Base-by-base conservation (phyloP, 1,140 invertebrate species). In the Ylistrum balloti region DNA sequence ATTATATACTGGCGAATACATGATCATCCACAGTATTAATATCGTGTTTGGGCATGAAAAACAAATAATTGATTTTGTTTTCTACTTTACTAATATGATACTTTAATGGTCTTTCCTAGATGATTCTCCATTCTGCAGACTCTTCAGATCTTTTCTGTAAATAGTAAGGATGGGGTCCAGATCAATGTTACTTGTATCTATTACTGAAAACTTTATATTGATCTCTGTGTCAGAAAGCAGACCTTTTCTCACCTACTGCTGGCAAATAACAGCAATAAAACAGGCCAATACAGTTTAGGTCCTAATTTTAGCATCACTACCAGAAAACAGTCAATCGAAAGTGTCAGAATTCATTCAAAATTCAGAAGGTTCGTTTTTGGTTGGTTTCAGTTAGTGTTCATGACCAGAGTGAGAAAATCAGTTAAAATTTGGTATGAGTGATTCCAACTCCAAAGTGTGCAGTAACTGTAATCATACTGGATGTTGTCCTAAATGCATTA, bases 301-400 rank as follows among this genome's bases (percentile, higher is more conserved):
- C 28, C 56, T 74, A n/a, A 5, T 74, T n/a, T 74, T 74, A 74
- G 56, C 56, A 74, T 74, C 56, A 74, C n/a, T 0, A 45, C 41
- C 17, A 45, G 41, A 17, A 45, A 45, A 45, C n/a, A 74, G 56
- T 28, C 56, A 74, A 28, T 74, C 56, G 5, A 20, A 28, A 3
- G 56, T 28, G n/a, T 74, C 56, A 74, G 56, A 74, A 74, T 9
- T 74, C 56, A 74, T 74, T 74, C 56, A 74, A 74, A 74, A 74
- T 74, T 74, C 56, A 74, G 56, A 28, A 74, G 56, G n/a, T 38
- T 13, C 35, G 35, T 38, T 38, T 74, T 74, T 74, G n/a, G 22
- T 74, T 74, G 22, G 22, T 15, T 11, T 56, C 45, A 56, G 22
- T 20, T 20, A 3, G 13, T 15, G n/a, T 28, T n/a, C 56, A 28